Evolutionary conservation across 2,113 vertebrate genomes (phyloP).

Genomic region (Sorex araneus): DNA sequence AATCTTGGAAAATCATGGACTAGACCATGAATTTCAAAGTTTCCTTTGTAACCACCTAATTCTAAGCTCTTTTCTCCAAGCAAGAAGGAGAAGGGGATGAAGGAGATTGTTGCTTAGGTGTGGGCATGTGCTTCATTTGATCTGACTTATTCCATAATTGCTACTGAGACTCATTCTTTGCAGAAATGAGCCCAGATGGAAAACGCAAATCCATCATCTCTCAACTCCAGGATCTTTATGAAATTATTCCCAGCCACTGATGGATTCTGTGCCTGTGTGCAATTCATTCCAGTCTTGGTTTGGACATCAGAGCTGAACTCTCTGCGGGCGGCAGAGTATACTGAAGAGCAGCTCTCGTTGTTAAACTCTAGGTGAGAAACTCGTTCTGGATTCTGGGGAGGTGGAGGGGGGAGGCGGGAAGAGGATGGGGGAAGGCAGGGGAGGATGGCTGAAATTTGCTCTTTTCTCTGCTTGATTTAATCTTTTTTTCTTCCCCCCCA

Average conservation of each 20-base stretch:
- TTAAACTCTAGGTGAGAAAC: slow-evolving; percentile 65
- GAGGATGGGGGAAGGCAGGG: neutral
- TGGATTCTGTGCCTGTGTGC: slow-evolving; percentile 35
- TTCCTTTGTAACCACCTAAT: slow-evolving; percentile 19
- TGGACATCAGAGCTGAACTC: slow-evolving; percentile 26
- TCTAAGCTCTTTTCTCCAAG: neutral
- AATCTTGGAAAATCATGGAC: slow-evolving; percentile 39
- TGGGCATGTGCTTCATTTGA: slow-evolving; percentile 59
- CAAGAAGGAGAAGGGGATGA: slow-evolving; percentile 43
- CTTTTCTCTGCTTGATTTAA: slow-evolving; percentile 72
- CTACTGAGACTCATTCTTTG: slow-evolving; percentile 36
- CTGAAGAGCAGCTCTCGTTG: neutral
- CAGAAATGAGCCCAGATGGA: slow-evolving; percentile 55
- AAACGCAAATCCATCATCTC: slow-evolving; percentile 61
- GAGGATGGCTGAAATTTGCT: slow-evolving; percentile 59
- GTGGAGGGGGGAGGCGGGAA: neutral
- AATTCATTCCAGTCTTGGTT: slow-evolving; percentile 63
- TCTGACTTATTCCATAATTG: slow-evolving; percentile 75
- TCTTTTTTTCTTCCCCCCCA: slow-evolving; percentile 73
- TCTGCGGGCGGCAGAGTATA: slow-evolving; percentile 8
- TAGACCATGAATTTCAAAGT: slow-evolving; percentile 29
- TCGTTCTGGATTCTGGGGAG: neutral
- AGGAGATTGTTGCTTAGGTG: slow-evolving; percentile 61
- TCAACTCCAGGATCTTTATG: slow-evolving; percentile 63
- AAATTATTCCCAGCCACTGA: slow-evolving; percentile 65